Evolutionary conservation across 2,888 invertebrate species (phyloP), one percentile per base, ranked within the genome.

Genomic region (Cheilosia pagana): DNA sequence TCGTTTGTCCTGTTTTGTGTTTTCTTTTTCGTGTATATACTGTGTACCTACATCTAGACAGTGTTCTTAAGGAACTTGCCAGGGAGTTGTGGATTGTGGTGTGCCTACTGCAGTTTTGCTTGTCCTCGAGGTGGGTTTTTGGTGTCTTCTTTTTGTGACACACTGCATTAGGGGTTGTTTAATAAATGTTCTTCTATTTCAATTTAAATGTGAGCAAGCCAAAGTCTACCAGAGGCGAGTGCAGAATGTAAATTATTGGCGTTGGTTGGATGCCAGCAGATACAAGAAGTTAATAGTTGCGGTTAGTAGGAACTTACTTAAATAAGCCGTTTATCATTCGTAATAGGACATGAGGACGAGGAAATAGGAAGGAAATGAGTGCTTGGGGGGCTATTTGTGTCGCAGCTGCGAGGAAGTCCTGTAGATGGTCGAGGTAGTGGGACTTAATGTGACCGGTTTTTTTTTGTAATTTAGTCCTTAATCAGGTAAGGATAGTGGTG

Each of bases 231-330:
- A 16, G 16, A 12, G 16, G 23, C 21, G 6, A 50, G 14, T 8
- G 3, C 12, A 25, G 41, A 65, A 71, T 79, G 72, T 76, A 79
- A 85, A 81, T 81, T 85, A 85, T 85, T 71, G 81, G 63, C 59
- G 75, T 85, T 85, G 85, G 85, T 85, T 70, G 71, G 52, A 70
- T 85, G 85, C 85, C 85, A 85, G 75, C 75, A 85, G 85, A 85
- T 85, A 85, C 85, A 85, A 79, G 85, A 85, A 85, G 85, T 85
- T 85, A 85, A 85, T 85, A 85, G 85, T 85, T 85, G 85, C 71
- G 85, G 85, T 81, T 85, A 76, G 85, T 85, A 57, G 50, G 71
- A 76, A 85, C 83, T 83, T 78, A 78, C 83, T 85, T 85, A 85
- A 85, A 85, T 79, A 85, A 85, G 85, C 50, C 62, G 75, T 85